Evolutionary conservation across 2,888 invertebrate genomes (phyloP).

Genomic region (Torymus texanus): DNA sequence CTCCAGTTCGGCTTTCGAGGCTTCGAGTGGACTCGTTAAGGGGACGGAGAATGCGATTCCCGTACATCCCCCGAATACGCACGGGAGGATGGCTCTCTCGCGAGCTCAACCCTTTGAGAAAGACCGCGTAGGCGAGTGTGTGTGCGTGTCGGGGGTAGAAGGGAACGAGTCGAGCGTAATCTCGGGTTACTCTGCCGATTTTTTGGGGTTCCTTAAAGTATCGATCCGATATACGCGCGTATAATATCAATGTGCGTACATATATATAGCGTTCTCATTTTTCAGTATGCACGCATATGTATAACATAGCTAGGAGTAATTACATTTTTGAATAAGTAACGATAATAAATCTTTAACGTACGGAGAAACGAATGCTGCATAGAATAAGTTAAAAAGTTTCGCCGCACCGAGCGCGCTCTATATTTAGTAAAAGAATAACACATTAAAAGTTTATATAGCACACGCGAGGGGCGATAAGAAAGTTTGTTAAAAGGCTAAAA

Average conservation of each 20-base stretch:
- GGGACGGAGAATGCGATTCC: slow-evolving; percentile 51
- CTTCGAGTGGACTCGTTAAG: slow-evolving; percentile 66
- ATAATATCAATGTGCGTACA: too few species aligned
- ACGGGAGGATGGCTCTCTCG: neutral
- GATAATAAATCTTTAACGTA: too few species aligned
- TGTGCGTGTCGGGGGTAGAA: neutral
- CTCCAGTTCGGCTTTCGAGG: slow-evolving; percentile 63
- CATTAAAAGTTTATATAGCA: too few species aligned
- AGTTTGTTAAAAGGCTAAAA: slow-evolving; percentile 35
- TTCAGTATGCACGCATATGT: too few species aligned
- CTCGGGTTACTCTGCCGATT: slow-evolving; percentile 52
- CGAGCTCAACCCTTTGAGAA: slow-evolving; percentile 50
- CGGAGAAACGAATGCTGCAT: neutral
- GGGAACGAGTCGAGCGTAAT: slow-evolving; percentile 46
- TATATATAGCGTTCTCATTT: too few species aligned
- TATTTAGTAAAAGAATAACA: slow-evolving; percentile 6
- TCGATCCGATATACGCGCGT: slow-evolving; percentile 20
- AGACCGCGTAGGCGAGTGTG: neutral
- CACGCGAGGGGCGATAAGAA: slow-evolving; percentile 27
- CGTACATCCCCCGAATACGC: slow-evolving; percentile 18
- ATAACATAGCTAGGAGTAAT: too few species aligned
- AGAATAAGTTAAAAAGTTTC: neutral
- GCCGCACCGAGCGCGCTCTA: neutral
- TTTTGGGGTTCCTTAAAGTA: slow-evolving; percentile 37
- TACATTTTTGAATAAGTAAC: too few species aligned